Evolutionary conservation across 1,140 invertebrate genomes (phyloP).

Genomic region (Heterodera schachtii): DNA sequence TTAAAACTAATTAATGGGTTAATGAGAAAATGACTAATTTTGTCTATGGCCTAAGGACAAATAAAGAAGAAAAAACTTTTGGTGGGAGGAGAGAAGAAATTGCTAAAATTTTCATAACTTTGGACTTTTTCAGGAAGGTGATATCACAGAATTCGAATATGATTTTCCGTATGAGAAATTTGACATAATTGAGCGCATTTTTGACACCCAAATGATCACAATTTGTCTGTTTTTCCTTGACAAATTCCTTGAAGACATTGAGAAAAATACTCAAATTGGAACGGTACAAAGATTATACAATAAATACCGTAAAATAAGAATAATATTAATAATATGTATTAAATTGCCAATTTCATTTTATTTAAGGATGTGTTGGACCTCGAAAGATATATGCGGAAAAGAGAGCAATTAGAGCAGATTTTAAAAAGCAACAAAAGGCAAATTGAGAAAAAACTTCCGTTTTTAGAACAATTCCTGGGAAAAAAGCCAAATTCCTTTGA

Average conservation of each 20-base stretch:
- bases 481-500: too few relatives aligned
- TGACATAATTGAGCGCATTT: not conserved
- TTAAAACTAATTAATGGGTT: too few relatives aligned
- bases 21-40: too few relatives aligned
- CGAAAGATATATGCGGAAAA: not conserved
- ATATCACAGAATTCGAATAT: not conserved
- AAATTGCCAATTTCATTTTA: not conserved
- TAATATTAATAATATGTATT: too few relatives aligned
- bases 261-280: not conserved
- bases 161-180: not conserved
- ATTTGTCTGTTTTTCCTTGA: not conserved
- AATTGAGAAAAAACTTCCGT: not conserved
- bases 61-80: too few relatives aligned
- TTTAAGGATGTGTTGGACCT: not conserved
- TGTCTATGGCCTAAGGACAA: too few relatives aligned
- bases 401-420: not conserved
- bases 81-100: too few relatives aligned
- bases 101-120: too few relatives aligned
- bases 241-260: not conserved
- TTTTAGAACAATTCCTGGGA: not conserved
- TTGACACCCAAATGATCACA: not conserved
- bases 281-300: not conserved
- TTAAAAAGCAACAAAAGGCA: not conserved
- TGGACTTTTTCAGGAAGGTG: too few relatives aligned
- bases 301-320: too few relatives aligned